A percentile compares a stretch with the other conserved stretches of the same genome.
Conservation (phyloP, 2,797 vertebrate species). For the Euphonia xanthogaster region DNA sequence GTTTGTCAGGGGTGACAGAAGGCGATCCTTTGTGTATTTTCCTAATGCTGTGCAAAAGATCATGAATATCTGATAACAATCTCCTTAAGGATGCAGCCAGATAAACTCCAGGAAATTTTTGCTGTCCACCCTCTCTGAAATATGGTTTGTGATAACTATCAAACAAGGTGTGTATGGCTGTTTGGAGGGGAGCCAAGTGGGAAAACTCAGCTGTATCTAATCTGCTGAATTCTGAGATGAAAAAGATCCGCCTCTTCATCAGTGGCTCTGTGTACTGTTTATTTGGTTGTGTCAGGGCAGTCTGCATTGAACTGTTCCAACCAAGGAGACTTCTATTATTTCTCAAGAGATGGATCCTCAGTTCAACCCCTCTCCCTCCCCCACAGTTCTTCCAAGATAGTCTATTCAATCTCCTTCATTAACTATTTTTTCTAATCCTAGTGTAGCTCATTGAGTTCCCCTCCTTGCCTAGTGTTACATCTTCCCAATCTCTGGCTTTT, state of each 20-base stretch:
- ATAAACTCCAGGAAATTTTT: slow-evolving; percentile 21
- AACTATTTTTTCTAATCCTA: background rate
- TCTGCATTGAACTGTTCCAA: background rate
- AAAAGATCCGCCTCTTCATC: background rate
- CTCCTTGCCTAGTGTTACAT: background rate
- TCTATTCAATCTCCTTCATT: background rate
- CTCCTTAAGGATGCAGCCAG: background rate
- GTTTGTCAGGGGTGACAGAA: background rate
- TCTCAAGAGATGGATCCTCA: background rate
- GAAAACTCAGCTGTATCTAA: background rate
- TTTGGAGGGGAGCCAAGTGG: background rate
- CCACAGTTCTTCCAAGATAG: background rate
- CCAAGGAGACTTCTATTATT: background rate
- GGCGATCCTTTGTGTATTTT: background rate
- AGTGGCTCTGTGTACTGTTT: background rate
- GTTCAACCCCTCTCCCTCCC: background rate
- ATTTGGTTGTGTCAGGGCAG: background rate
- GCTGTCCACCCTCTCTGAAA: background rate
- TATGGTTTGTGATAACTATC: background rate
- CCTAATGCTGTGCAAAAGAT: background rate
- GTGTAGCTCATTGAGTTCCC: background rate
- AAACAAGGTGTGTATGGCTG: background rate
- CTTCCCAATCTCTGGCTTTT: background rate
- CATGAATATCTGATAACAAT: background rate
- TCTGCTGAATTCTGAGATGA: background rate